Evolutionary conservation across 2,113 vertebrate genomes (phyloP), one percentile per base, ranked within the genome.

Genomic region (Eclectus roratus): DNA sequence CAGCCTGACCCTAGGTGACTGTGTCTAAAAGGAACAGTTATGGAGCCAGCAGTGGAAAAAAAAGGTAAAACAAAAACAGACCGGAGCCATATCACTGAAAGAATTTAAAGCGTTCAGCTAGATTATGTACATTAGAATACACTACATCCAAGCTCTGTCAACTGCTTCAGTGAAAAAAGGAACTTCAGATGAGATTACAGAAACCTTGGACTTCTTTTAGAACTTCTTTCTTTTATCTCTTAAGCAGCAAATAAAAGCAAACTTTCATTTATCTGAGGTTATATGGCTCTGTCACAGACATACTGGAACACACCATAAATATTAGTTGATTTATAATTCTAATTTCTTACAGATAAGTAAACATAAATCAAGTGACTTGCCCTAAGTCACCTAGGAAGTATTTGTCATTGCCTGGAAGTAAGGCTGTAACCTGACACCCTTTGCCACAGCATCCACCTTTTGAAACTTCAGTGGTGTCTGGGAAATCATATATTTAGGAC

Each of bases 1-100:
- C 95, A 97, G 96, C 78, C 94, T 97, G 97, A 97, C 97, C 97
- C 97, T 91, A 96, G 88, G 96, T 96, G 96, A 96, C 97, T 97
- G 96, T 94, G 91, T 85, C 85, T 90, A 78, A 96, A 93, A 95
- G 93, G 89, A 96, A 91, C 91, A 96, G 95, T 96, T 94, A 96
- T 1, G 17, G 61, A 94, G 80, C 56, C 64, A 79, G 88, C 91
- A 91, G 46, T 91, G 94, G 88, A 68, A 89, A 84, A 81, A 86
- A 85, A 89, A 87, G n/a, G 61, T 73, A 71, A 90, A 92, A 65
- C 56, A 93, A 85, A 95, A 96, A 74, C 91, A 97, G 94, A 92
- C 6, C 4, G 31, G 93, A 96, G 86, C 93, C 96, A 66, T 92
- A 53, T 64, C 94, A 89, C 87, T 97, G 41, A 74, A 94, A 91